Conservation (phyloP, 2,888 invertebrate species). For the Nomada flava region DNA sequence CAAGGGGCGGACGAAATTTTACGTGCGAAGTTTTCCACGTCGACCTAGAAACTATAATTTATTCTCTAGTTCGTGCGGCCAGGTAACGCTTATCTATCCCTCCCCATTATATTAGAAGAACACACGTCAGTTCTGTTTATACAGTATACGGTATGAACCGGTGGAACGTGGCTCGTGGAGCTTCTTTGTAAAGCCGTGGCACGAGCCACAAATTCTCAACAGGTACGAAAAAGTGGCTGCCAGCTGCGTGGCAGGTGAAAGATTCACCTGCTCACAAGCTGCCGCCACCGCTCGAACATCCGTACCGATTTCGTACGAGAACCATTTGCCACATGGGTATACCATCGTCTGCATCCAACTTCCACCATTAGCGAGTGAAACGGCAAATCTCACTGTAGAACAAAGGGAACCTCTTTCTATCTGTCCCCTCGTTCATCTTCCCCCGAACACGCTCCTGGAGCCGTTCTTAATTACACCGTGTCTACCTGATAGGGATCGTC, state of each 20-base stretch:
- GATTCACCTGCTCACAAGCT: conserved; percentile 82
- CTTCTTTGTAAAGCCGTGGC: conserved; percentile 43
- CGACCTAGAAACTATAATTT: conserved; percentile 27
- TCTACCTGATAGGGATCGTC: not conserved
- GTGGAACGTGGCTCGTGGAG: not conserved
- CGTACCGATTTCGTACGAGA: conserved; percentile 65
- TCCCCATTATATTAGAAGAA: conserved; percentile 1
- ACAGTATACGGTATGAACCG: not conserved
- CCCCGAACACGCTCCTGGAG: not conserved
- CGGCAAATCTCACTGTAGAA: not conserved
- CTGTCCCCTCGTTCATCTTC: not conserved
- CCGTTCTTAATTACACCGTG: not conserved
- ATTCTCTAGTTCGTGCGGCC: conserved; percentile 3
- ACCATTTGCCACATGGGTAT: conserved; percentile 79
- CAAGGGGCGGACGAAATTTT: not conserved
- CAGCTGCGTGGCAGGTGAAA: conserved; percentile 82
- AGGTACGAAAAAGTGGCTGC: conserved; percentile 59
- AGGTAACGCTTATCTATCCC: conserved; percentile 6
- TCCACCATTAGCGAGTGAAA: conserved; percentile 17
- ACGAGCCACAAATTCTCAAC: conserved; percentile 52
- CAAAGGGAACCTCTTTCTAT: conserved; percentile 1
- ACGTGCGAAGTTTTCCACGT: not conserved
- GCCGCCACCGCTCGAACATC: conserved; percentile 64
- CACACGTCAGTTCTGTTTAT: not conserved
- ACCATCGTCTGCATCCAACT: not conserved